Evolutionary conservation across 2,797 vertebrate species (phyloP).

Genomic region (Eupleurogrammus muticus): DNA sequence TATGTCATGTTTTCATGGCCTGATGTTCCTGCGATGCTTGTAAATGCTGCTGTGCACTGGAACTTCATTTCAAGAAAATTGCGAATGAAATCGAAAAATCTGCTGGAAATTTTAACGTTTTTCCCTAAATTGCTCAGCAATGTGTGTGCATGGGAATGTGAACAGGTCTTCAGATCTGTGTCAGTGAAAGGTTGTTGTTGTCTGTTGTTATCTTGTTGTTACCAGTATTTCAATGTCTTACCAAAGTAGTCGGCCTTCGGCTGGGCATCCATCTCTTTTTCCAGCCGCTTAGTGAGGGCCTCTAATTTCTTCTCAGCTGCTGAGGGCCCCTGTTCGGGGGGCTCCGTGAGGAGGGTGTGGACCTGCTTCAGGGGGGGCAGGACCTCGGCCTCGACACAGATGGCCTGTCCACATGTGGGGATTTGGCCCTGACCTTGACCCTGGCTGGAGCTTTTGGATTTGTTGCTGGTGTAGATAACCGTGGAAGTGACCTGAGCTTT

Average conservation of each 20-base stretch:
- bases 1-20: no score
- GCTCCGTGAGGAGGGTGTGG: constrained; percentile 77
- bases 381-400: constrained; percentile 63
- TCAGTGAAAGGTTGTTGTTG: background rate
- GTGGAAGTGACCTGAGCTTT: constrained; percentile 44
- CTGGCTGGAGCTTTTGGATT: constrained; percentile 56
- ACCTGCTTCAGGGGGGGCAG: constrained; percentile 65
- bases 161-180: constrained; percentile 24
- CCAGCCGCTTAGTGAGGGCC: constrained; percentile 92
- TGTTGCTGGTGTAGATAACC: constrained; percentile 31
- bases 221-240: constrained; percentile 79
- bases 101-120: no score
- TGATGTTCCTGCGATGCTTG: no score
- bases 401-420: constrained; percentile 32
- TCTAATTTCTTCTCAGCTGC: constrained; percentile 92
- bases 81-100: no score
- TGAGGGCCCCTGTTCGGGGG: constrained; percentile 84
- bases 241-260: constrained; percentile 95
- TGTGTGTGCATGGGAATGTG: background rate
- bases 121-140: no score
- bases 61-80: no score
- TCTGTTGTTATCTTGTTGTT: constrained; percentile 18
- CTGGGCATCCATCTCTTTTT: constrained; percentile 94
- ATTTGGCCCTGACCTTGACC: constrained; percentile 54
- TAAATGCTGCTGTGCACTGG: no score